Percentiles rank a stretch among this genome's conserved stretches.
Evolutionary conservation across 2,888 invertebrate species (phyloP).

Genomic region (Apodemia mormo): DNA sequence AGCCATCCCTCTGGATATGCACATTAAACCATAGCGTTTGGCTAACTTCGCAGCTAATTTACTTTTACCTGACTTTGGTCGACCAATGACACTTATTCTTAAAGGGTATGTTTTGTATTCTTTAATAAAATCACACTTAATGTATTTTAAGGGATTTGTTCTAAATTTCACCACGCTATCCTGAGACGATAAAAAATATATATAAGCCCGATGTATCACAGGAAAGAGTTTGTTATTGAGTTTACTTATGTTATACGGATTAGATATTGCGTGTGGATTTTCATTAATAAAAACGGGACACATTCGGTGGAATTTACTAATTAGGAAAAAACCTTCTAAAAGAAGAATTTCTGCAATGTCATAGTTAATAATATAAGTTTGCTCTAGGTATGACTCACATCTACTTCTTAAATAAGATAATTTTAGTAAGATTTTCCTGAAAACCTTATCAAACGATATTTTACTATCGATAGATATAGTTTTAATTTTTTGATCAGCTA

Average conservation of each 20-base stretch:
- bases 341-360: conserved; percentile 82
- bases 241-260: conserved; percentile 72
- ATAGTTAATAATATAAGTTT: conserved; percentile 73
- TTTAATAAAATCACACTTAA: conserved; percentile 58
- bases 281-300: conserved; percentile 84
- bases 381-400: conserved; percentile 79
- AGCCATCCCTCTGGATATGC: conserved; percentile 79
- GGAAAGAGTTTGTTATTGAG: conserved; percentile 71
- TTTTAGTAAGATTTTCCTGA: conserved; percentile 49
- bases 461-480: conserved; percentile 64
- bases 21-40: conserved; percentile 74
- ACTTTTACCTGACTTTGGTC: conserved; percentile 84
- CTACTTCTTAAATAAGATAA: conserved; percentile 62
- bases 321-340: conserved; percentile 80
- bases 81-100: conserved; percentile 81
- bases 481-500: conserved; percentile 68
- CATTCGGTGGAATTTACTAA: conserved; percentile 83
- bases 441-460: conserved; percentile 54
- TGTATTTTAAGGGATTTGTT: conserved; percentile 80
- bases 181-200: conserved; percentile 82
- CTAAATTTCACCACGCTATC: conserved; percentile 74
- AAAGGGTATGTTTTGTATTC: conserved; percentile 75
- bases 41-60: conserved; percentile 78
- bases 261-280: conserved; percentile 65
- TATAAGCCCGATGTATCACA: conserved; percentile 79